Conservation (phyloP, 2,888 invertebrate genomes). For the Caenorhabditis doughertyi region DNA sequence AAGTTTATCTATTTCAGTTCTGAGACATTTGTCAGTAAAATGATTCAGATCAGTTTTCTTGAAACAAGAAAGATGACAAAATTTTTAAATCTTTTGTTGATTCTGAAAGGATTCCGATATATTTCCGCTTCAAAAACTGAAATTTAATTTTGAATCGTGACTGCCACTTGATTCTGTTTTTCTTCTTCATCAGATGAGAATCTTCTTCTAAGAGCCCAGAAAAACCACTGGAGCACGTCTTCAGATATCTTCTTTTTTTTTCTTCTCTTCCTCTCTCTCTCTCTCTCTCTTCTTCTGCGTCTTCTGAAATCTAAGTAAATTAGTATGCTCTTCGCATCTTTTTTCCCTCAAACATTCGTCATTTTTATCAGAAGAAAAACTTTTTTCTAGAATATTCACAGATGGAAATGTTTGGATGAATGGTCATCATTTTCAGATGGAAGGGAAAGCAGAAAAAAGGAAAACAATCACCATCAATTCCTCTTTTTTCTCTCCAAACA, state of each 20-base stretch:
- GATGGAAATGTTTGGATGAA: constrained; percentile 24
- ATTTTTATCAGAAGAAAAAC: constrained; percentile 14
- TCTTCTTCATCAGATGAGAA: neutral
- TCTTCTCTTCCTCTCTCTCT: constrained; percentile 10
- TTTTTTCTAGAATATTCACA: constrained; percentile 5
- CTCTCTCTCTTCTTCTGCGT: constrained; percentile 13
- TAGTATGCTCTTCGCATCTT: constrained; percentile 23
- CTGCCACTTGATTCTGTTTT: neutral
- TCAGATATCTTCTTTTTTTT: neutral
- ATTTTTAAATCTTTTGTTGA: no score
- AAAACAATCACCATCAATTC: constrained; percentile 24
- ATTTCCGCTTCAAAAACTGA: no score
- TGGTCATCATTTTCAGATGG: constrained; percentile 36
- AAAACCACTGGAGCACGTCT: constrained; percentile 48
- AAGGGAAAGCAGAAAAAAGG: neutral
- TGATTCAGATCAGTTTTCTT: no score
- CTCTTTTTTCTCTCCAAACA: constrained; percentile 30
- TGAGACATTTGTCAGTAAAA: no score
- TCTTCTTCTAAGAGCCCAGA: constrained; percentile 10
- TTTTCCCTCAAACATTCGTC: neutral
- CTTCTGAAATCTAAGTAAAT: constrained; percentile 13
- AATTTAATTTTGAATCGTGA: neutral
- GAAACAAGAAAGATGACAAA: no score
- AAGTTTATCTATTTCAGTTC: no score
- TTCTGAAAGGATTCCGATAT: neutral